Evolutionary conservation across 2,797 vertebrate genomes (phyloP).

Genomic region (Falco rusticolus): DNA sequence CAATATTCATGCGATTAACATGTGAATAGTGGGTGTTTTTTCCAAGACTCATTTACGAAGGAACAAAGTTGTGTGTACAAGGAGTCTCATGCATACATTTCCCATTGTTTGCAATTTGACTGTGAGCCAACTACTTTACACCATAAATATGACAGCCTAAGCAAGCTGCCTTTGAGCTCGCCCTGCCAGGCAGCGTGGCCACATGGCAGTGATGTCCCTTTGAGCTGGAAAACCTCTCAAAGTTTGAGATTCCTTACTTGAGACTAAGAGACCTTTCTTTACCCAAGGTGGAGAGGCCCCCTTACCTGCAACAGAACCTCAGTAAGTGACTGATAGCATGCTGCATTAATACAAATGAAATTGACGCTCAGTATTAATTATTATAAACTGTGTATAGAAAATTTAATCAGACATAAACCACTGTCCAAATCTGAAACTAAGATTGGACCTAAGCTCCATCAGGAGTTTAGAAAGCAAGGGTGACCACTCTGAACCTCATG

Average conservation of each 20-base stretch:
- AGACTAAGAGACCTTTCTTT: no score
- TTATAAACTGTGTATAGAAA: no score
- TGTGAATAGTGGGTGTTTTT: rapidly evolving
- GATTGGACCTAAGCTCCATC: not conserved
- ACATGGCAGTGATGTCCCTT: not conserved
- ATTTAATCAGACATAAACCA: no score
- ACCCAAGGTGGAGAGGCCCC: no score
- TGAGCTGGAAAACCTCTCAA: not conserved
- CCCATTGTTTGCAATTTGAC: not conserved
- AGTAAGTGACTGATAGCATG: no score
- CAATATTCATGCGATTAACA: not conserved
- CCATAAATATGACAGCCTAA: not conserved
- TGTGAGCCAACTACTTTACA: not conserved
- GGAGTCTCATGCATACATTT: not conserved
- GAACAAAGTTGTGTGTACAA: not conserved
- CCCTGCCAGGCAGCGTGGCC: not conserved
- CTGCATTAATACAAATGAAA: no score
- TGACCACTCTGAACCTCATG: not conserved
- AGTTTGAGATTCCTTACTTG: no score
- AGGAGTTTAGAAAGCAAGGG: not conserved
- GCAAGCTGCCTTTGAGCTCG: not conserved
- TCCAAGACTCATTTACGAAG: not conserved
- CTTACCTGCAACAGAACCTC: no score
- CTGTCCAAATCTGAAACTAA: no score
- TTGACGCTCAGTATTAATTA: no score